Percentiles rank a stretch among this genome's conserved stretches.
Evolutionary conservation across 2,113 vertebrate species (phyloP).

Genomic region (Blennius ocellaris): DNA sequence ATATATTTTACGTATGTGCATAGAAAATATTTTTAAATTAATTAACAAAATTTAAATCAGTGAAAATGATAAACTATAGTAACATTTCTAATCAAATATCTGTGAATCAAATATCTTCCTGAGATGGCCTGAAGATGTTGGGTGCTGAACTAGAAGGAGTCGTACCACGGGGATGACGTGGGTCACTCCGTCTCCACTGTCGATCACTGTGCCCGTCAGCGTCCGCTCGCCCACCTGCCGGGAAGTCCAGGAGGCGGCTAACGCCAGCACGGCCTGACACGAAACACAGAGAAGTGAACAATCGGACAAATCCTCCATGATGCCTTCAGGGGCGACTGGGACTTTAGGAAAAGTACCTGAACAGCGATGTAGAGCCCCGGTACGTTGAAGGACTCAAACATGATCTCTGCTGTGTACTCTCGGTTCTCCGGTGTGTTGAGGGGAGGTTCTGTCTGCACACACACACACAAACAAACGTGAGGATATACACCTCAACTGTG

Average conservation of each 20-base stretch:
- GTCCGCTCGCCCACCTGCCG: slow-evolving; percentile 97
- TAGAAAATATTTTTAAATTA: too few relatives aligned
- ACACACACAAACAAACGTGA: not conserved
- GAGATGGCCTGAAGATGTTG: too few relatives aligned
- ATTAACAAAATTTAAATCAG: too few relatives aligned
- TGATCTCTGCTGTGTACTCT: slow-evolving; percentile 99
- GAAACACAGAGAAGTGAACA: not conserved
- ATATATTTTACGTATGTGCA: too few relatives aligned
- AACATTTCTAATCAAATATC: too few relatives aligned
- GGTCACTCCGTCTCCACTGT: slow-evolving; percentile 98
- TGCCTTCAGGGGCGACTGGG: too few relatives aligned
- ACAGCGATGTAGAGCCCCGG: slow-evolving; percentile 98
- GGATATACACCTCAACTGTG: too few relatives aligned
- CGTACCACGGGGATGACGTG: slow-evolving; percentile 99
- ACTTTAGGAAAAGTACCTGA: slow-evolving; percentile 84
- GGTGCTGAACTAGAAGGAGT: slow-evolving; percentile 17
- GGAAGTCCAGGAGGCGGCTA: slow-evolving; percentile 98
- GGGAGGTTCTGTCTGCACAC: slow-evolving; percentile 93
- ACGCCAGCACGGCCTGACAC: slow-evolving; percentile 93
- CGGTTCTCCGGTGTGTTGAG: slow-evolving; percentile 98
- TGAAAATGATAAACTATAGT: too few relatives aligned
- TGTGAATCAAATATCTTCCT: too few relatives aligned
- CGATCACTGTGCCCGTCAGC: slow-evolving; percentile 96
- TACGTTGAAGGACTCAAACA: slow-evolving; percentile 99
- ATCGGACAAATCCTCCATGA: too few relatives aligned